Evolutionary conservation across 2,888 invertebrate species (phyloP), one percentile per base, ranked within the genome.

Genomic region (Stenodera caucasica): DNA sequence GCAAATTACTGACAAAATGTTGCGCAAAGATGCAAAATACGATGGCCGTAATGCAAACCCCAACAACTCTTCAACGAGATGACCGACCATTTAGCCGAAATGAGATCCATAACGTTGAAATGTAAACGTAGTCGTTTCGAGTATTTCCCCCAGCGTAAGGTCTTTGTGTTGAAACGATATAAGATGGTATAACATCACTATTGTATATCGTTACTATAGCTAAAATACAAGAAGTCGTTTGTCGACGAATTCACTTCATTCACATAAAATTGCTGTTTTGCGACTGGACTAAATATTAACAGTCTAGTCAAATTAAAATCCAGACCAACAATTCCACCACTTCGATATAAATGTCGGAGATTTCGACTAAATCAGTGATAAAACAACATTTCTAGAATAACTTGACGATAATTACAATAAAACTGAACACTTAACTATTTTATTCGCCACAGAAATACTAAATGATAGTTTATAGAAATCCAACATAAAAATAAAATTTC

Each of bases 71-170:
- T 70, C 69, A 75, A 76, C 75, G 70, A 75, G 75, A 75, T 75
- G 76, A 75, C 75, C 75, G 71, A 69, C 76, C 72, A 74, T 77
- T 77, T 75, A 67, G 67, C 65, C 70, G 72, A 73, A 77, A 77
- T 76, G 75, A 76, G 76, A 75, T 75, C 76, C 76, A 76, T 76
- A 77, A 77, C 74, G 70, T 70, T 69, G 72, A 73, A 74, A 75
- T 75, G 73, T 75, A 74, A 75, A 74, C 75, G 72, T 71, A 67
- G 67, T 65, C 71, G 69, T 71, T 72, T 70, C 70, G 68, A 68
- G 65, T 67, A 68, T 73, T 72, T 71, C 73, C 73, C 72, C 70
- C 69, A 70, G 70, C 70, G 69, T 69, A 68, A 71, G 65, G 69
- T 69, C 69, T 68, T 71, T 68, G 26, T 45, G 66, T 69, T 66